Evolutionary conservation across 2,888 invertebrate species (phyloP), one percentile per base, ranked within the genome.

Genomic region (Gibbula magus): DNA sequence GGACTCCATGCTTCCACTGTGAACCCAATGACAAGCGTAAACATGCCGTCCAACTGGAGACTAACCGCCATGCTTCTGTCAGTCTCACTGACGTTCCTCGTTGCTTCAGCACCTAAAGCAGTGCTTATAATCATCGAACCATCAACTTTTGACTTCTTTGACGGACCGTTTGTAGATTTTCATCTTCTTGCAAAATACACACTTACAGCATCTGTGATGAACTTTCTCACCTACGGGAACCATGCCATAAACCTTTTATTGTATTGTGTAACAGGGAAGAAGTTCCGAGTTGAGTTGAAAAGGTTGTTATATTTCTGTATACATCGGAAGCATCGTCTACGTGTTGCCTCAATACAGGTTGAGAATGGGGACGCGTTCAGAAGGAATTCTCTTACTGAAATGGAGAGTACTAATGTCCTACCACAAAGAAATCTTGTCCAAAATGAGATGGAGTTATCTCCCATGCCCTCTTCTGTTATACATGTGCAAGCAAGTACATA

Each of bases 181-280:
- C 78, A 81, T 5, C 83, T 84, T 29, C 29, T 89, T 45, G 86
- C 89, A 0, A 76, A 82, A 20, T 89, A 87, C 32, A 66, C 79
- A 0, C 80, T 91, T 29, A 82, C 84, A 18, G 80, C 83, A n/a
- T 82, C 87, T 8, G 80, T 89, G 61, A 83, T 86, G 5, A 86
- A 86, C 53, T 81, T 89, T 25, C 85, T 90, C 16, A 81, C 88
- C 35, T 91, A 89, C 79, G 78, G 86, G n/a, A 91, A 89, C 75
- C 91, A 91, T 83, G 86, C 88, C n/a, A 83, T 89, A 25, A 91
- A 91, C 79, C 89, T 91, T 79, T 83, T 90, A 16, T 85, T 91
- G 7, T 91, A 91, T 82, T 90, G 90, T 81, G 82, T 90, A 7
- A 88, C 85, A 56, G 90, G 91, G 56, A 84, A 85, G 56, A 84